These are phyloP conservation scores for Suillia variegata DNA, from an alignment of 2,888 invertebrate genomes.

Conservation along the genomic window DNA sequence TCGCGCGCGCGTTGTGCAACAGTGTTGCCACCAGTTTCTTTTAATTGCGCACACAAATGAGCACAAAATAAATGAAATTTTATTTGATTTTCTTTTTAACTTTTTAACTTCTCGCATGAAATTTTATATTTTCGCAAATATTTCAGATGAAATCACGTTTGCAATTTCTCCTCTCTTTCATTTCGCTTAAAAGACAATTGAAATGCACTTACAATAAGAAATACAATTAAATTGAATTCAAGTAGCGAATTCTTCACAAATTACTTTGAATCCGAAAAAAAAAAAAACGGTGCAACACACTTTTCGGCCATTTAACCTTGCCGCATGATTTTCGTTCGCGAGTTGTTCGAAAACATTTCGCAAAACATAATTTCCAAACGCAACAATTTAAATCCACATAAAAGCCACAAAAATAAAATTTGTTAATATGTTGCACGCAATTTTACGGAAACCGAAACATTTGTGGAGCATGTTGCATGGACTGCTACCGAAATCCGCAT, in stretches of 20 bases:
- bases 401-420: conserved; percentile 6
- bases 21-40: background rate
- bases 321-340: too few relatives aligned
- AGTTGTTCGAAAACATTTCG: too few relatives aligned
- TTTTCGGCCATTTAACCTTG: background rate
- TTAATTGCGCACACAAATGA: background rate
- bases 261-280: background rate
- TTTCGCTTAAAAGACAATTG: conserved; percentile 7
- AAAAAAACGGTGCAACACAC: too few relatives aligned
- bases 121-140: too few relatives aligned
- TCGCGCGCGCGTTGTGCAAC: background rate
- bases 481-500: background rate
- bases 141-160: background rate
- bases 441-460: background rate
- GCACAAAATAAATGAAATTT: background rate
- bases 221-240: too few relatives aligned
- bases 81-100: too few relatives aligned
- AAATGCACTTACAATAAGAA: too few relatives aligned
- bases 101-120: too few relatives aligned
- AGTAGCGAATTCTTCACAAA: background rate
- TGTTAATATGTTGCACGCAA: conserved; percentile 9
- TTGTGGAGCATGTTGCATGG: conserved; percentile 2
- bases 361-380: conserved; percentile 16
- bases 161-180: too few relatives aligned
- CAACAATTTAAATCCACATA: conserved; percentile 14